A percentile compares a stretch with the other conserved stretches of the same genome.
Conservation (phyloP, 2,888 invertebrate genomes). For the Amphipoea lucens region DNA sequence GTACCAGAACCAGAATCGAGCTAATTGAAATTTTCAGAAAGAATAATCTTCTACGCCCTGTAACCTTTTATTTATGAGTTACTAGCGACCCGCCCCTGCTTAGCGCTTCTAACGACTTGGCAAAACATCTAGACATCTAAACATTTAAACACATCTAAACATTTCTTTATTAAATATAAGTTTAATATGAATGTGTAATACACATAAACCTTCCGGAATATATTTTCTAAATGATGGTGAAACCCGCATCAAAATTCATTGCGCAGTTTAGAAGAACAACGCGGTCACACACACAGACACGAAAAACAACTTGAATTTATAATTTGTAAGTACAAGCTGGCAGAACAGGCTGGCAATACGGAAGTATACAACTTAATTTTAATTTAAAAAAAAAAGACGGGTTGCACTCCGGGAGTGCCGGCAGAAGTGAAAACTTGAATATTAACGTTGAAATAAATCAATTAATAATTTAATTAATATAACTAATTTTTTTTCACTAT, state of each 20-base stretch:
- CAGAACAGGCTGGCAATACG: too few relatives aligned
- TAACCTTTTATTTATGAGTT: neutral
- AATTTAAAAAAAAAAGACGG: too few relatives aligned
- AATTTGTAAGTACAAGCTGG: too few relatives aligned
- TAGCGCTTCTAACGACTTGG: neutral
- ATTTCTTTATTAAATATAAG: neutral
- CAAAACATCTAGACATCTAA: neutral
- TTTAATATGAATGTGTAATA: neutral
- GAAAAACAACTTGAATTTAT: too few relatives aligned
- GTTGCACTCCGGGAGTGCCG: too few relatives aligned
- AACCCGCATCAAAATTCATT: neutral
- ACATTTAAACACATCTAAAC: too few relatives aligned
- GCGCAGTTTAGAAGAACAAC: neutral
- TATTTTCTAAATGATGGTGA: neutral
- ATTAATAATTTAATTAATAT: too few relatives aligned
- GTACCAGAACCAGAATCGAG: neutral
- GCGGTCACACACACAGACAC: neutral
- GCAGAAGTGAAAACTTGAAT: too few relatives aligned
- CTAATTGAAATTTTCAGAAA: neutral
- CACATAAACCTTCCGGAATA: neutral
- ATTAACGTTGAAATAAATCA: too few relatives aligned
- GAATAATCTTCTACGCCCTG: neutral
- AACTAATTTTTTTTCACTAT: too few relatives aligned
- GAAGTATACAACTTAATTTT: too few relatives aligned
- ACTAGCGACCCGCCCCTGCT: neutral